Base-by-base conservation (phyloP, 2,797 vertebrate genomes). In the Macropodus opercularis region DNA sequence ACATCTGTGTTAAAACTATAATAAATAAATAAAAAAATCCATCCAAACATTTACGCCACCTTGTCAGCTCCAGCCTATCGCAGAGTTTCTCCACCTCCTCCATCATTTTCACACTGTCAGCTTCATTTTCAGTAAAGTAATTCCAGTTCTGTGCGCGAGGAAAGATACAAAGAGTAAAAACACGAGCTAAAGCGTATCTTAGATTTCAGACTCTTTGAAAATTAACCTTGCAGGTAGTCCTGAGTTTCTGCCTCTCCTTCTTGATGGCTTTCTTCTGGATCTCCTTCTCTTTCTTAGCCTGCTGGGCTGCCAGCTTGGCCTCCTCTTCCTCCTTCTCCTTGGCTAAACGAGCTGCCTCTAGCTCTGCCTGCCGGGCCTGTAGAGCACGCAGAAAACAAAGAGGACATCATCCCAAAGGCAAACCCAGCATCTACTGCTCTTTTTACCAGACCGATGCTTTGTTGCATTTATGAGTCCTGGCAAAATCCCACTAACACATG, bases 181-280 rank as follows among this genome's bases (percentile, higher is more conserved):
- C 2, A 15, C 5, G 3, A 22, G 24, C 1, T 3, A 1, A 17
- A 46, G 6, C 1, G 6, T 4, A 26, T 34, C 12, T 19, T 3
- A 10, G 31, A n/a, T 50, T 10, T 15, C 3, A 5, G 1, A 0
- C 29, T 5, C 21, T 6, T 0, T 1, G 18, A 32, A 15, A 3
- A 14, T 0, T 6, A 69, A 98, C 97, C 95, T 99, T 99, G 93
- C 97, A 99, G 2, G 92, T 94, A 1, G 94, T 98, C 86, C 97
- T 93, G 81, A 99, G 94, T 85, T 96, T 98, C 85, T 97, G 96
- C 56, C 97, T 91, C 92, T 99, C 98, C 74, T 98, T 99, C 88
- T 99, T 99, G 83, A 98, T 93, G 21, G 97, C 97, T 76, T 98
- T 99, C 91, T 98, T 99, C 92, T 98, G 97, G 48, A 96, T 95